Evolutionary conservation across 2,113 vertebrate genomes (phyloP), one percentile per base, ranked within the genome.

Genomic region (Pseudorasbora parva): DNA sequence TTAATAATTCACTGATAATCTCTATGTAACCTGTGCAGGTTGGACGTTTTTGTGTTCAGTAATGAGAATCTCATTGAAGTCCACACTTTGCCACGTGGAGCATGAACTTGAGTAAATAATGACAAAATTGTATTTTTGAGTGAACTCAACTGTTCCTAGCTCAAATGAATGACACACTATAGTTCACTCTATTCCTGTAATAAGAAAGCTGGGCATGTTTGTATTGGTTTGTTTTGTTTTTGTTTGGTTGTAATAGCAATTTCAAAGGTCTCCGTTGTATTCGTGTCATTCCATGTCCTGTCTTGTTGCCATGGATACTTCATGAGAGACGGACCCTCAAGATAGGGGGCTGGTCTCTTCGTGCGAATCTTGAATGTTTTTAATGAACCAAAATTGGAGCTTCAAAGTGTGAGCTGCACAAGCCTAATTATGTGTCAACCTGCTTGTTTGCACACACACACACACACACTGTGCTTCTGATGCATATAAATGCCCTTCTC

Each of bases 291-390:
- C 77, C 17, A 30, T 79, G 59, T 33, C 75, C 75, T 10, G 7
- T 43, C 81, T 49, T 81, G 88, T 88, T 89, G 59, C 85, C 78
- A 88, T 90, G 84, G 88, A 85, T 84, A 90, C 87, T 66, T 81
- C 80, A 73, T 45, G 19, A 78, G 77, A 88, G 76, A 85, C 33
- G n/a, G 37, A 43, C 78, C 81, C 56, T 82, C 49, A 82, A 62
- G 75, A 87, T 33, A 64, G 45, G 43, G 59, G 71, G 64, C 66
- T 66, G 77, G 25, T 75, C 54, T 41, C 37, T 37, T 25, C 51
- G 71, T 47, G 57, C n/a, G 69, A 75, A 64, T 83, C 41, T 64
- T 30, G 17, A 79, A 79, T 60, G 23, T 27, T 79, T 79, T 66
- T 79, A 79, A 79, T 79, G 43, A 79, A 49, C 23, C 11, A 15